A percentile compares a stretch with the other conserved stretches of the same genome.
These are phyloP conservation scores for Agrenia bidenticulata DNA, from an alignment of 2,888 invertebrate species.

Conservation along the genomic window DNA sequence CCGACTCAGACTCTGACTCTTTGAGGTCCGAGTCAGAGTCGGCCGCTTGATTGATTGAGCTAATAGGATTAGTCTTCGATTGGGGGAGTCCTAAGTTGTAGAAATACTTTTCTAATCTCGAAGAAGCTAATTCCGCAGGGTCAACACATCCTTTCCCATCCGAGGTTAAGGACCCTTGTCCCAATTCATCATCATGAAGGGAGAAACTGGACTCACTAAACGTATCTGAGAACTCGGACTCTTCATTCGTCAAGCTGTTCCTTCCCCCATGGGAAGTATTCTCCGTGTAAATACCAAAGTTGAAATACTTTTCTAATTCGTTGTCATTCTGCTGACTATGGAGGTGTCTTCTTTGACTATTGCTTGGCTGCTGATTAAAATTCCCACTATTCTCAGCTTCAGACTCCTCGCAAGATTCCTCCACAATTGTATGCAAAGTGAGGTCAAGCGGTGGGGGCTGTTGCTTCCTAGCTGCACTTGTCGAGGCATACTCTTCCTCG, in stretches of 20 bases:
- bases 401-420: conserved; percentile 93
- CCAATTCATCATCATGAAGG: conserved; percentile 40
- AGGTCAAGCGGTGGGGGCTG: conserved; percentile 76
- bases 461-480: conserved; percentile 55
- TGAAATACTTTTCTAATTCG: conserved; percentile 84
- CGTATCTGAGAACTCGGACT: conserved; percentile 56
- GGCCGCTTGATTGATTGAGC: conserved; percentile 31
- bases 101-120: conserved; percentile 85
- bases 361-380: conserved; percentile 7
- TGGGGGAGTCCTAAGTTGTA: conserved; percentile 56
- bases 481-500: conserved; percentile 47
- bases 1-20: conserved; percentile 51
- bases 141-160: conserved; percentile 58
- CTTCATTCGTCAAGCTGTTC: conserved; percentile 54
- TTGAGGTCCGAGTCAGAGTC: conserved; percentile 51
- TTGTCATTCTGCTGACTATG: conserved; percentile 42
- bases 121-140: conserved; percentile 75
- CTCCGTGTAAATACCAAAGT: conserved; percentile 66
- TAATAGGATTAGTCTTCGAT: conserved; percentile 41
- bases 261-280: conserved; percentile 42
- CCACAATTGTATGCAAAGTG: conserved; percentile 87
- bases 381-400: conserved; percentile 49
- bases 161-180: conserved; percentile 56
- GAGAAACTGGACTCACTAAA: conserved; percentile 61
- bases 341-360: conserved; percentile 27